Evolutionary conservation across 2,888 invertebrate species (phyloP), one percentile per base, ranked within the genome.

Genomic region (Drepanosiphum platanoidis): DNA sequence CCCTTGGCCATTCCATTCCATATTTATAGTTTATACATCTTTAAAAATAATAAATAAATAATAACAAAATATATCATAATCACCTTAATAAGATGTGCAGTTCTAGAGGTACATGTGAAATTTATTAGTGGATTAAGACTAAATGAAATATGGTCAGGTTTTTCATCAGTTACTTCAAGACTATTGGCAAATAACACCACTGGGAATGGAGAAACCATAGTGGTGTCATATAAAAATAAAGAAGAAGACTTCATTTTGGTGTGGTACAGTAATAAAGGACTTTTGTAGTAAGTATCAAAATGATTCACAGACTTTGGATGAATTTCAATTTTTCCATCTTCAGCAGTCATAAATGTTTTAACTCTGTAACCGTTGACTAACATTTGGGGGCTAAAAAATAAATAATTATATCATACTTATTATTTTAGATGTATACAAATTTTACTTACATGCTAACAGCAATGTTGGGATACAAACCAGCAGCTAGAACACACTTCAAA

Each of bases 381-480:
- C 4, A 86, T 46, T 79, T 86, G 82, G 1, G 79, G 58, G 15
- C 86, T 87, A 22, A 18, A 68, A 86, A 78, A 36, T 30, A 64
- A 86, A 81, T 34, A n/a, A 61, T 82, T 32, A 64, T 3, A 36
- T 34, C 7, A 36, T n/a, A 66, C n/a, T 18, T 22, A 81, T 39
- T 79, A 46, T 1, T 58, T 39, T 18, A 15, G 15, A 36, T 15
- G 9, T 11, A 58, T 30, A 27, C 75, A 84, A 30, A 75, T 74
- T 46, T 86, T 87, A 88, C 91, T 90, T 90, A 94, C 94, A 89
- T 91, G 68, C 94, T 91, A 87, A 92, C 91, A 0, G 94, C 95
- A 87, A 97, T 92, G 89, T 97, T 97, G 0, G 98, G 97, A 91
- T 96, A 98, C 8, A 98, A 91, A 22, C 97, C 95, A 11, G 96